A percentile compares a stretch with the other conserved stretches of the same genome.
Evolutionary conservation across 2,113 vertebrate species (phyloP).

Genomic region (Tiliqua scincoides): DNA sequence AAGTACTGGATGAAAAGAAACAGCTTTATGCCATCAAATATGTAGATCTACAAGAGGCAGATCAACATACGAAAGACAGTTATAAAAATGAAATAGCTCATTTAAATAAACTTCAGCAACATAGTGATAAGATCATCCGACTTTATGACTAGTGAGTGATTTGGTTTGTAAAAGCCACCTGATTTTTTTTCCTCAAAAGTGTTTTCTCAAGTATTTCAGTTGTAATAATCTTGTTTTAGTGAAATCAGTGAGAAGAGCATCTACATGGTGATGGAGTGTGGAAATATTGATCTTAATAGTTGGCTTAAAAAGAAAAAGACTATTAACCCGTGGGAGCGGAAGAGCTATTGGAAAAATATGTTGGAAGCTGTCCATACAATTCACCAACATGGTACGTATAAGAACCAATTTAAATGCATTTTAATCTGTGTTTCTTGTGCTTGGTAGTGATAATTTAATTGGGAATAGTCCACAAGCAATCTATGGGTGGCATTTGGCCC

Average conservation of each 20-base stretch:
- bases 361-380: slow-evolving; percentile 95
- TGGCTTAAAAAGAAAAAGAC: slow-evolving; percentile 94
- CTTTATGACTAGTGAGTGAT: slow-evolving; percentile 93
- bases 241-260: slow-evolving; percentile 91
- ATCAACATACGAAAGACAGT: slow-evolving; percentile 89
- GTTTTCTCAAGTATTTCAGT: slow-evolving; percentile 23
- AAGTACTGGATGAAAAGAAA: slow-evolving; percentile 92
- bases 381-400: slow-evolving; percentile 88
- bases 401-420: not conserved
- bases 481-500: not conserved
- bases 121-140: slow-evolving; percentile 95
- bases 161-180: not conserved
- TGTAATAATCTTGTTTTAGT: slow-evolving; percentile 74
- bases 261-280: slow-evolving; percentile 98
- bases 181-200: not conserved
- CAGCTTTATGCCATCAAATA: slow-evolving; percentile 94
- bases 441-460: not conserved
- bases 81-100: slow-evolving; percentile 98
- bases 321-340: slow-evolving; percentile 90
- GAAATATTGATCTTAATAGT: slow-evolving; percentile 95
- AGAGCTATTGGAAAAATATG: slow-evolving; percentile 98
- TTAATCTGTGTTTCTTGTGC: not conserved
- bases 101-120: slow-evolving; percentile 91
- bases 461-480: not conserved
- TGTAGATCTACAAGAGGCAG: slow-evolving; percentile 92